Percentiles rank a stretch among this genome's conserved stretches.
Conservation (phyloP, 1,140 invertebrate species). For the Trinorchestia longiramus region DNA sequence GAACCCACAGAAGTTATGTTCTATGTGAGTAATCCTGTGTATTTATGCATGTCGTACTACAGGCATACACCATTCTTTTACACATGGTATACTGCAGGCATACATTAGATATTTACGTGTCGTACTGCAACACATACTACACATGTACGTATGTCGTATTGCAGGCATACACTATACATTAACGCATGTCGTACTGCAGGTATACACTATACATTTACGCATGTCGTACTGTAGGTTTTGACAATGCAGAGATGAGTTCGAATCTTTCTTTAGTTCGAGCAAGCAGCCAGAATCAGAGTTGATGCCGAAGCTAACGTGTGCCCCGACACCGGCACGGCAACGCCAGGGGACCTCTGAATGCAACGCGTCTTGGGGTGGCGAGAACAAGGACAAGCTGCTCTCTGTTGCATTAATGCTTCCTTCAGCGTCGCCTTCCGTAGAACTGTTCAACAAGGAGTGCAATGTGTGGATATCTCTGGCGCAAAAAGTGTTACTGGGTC, state of each 20-base stretch:
- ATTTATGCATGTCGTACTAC: no score
- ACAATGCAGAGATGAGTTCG: neutral
- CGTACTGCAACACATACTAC: no score
- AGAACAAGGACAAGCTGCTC: neutral
- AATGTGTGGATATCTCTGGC: neutral
- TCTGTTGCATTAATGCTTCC: neutral
- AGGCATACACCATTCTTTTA: neutral
- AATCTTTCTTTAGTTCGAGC: neutral
- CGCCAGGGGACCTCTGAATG: neutral
- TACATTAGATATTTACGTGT: no score
- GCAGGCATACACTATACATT: no score
- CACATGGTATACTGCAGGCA: no score
- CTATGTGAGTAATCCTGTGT: no score
- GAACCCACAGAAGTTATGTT: no score
- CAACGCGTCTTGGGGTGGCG: neutral
- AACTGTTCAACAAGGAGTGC: neutral
- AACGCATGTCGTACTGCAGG: no score
- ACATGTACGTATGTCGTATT: no score
- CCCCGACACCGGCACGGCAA: neutral
- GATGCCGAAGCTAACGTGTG: neutral
- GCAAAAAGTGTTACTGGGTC: neutral
- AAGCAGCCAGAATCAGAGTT: neutral
- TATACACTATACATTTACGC: neutral
- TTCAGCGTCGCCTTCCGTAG: neutral
- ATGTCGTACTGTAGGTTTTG: neutral